Percentiles rank a stretch among this genome's conserved stretches.
Conservation (phyloP, 2,888 invertebrate genomes). For the Blera fallax region DNA sequence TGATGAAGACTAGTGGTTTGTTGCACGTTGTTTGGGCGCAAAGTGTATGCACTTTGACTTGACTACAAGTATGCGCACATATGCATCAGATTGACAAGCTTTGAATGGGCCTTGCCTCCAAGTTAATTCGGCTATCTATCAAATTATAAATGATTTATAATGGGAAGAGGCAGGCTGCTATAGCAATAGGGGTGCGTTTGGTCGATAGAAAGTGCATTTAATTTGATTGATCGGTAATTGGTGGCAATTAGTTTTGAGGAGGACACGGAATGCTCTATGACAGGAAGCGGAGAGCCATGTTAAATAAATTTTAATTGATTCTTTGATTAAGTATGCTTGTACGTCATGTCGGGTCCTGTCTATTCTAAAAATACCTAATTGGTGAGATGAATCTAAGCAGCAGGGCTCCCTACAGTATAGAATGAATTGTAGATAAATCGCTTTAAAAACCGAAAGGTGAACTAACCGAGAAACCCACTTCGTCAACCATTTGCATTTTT, state of each 20-base stretch:
- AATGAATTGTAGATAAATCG: too few relatives aligned
- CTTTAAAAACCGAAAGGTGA: too few relatives aligned
- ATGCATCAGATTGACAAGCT: conserved; percentile 49
- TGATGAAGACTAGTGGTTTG: conserved; percentile 37
- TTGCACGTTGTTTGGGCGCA: conserved; percentile 35
- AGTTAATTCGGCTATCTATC: conserved; percentile 33
- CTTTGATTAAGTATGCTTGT: not conserved
- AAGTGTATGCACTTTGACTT: conserved; percentile 46
- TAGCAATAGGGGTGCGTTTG: not conserved
- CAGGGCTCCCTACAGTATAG: too few relatives aligned
- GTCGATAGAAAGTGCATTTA: conserved; percentile 10
- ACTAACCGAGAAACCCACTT: too few relatives aligned
- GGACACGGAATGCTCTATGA: not conserved
- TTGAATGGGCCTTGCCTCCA: conserved; percentile 4
- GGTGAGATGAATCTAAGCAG: too few relatives aligned
- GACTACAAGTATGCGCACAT: not conserved
- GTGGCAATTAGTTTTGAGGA: conserved; percentile 27
- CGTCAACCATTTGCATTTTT: too few relatives aligned
- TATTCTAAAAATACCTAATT: too few relatives aligned
- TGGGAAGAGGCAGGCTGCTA: not conserved
- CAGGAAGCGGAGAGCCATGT: not conserved
- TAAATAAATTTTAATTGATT: not conserved
- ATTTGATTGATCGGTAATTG: conserved; percentile 58
- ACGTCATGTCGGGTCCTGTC: not conserved
- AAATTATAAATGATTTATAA: conserved; percentile 35